These are phyloP conservation scores for Campoletis raptor DNA, from an alignment of 2,888 invertebrate species.

Conservation along the genomic window DNA sequence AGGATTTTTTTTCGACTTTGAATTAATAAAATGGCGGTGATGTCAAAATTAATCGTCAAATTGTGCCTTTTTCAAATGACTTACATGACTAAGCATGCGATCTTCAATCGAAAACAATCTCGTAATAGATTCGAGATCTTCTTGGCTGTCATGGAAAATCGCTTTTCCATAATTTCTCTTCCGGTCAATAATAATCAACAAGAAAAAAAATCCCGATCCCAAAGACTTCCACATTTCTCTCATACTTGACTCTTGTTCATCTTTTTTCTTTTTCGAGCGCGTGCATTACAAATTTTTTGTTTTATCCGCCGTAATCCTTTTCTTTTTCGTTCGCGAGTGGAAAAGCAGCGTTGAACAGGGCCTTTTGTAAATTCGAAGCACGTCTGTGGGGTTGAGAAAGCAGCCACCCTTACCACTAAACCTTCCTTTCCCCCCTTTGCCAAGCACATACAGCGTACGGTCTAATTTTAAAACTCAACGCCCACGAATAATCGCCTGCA, in stretches of 20 bases:
- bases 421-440: background rate
- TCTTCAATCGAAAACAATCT: background rate
- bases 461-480: constrained; percentile 65
- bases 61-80: too few species aligned
- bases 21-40: too few species aligned
- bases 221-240: background rate
- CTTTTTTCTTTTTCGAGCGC: constrained; percentile 41
- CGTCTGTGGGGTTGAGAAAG: constrained; percentile 39
- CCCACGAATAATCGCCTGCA: constrained; percentile 59
- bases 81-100: background rate
- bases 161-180: background rate
- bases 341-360: constrained; percentile 14
- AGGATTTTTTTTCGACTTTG: too few species aligned
- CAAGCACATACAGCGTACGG: constrained; percentile 9
- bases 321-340: background rate
- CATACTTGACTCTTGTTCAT: constrained; percentile 20
- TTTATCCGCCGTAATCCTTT: constrained; percentile 42
- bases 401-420: constrained; percentile 27
- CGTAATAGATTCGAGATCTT: background rate
- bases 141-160: too few species aligned
- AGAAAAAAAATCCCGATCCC: constrained; percentile 32
- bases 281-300: constrained; percentile 51
- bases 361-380: constrained; percentile 59
- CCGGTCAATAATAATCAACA: background rate
- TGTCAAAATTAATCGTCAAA: too few species aligned